Percentiles rank a stretch among this genome's conserved stretches.
phyloP scores from a whole-genome alignment of 1,140 invertebrate genomes.

The Drosophila sulfurigaster region DNA sequence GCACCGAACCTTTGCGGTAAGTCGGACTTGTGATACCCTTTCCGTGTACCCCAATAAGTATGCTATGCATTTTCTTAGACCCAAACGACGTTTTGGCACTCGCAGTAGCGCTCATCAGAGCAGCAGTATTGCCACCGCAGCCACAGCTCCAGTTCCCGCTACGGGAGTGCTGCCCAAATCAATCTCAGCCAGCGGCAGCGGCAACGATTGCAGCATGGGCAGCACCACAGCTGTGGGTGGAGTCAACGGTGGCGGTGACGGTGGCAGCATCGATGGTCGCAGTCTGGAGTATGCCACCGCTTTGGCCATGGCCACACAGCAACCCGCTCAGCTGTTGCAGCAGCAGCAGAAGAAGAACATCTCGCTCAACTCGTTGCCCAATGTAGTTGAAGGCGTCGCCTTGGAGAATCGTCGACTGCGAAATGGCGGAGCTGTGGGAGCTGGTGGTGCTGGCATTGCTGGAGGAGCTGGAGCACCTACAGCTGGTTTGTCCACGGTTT shows the following conservation, averaged over 20 bases:
- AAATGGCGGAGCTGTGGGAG: constrained; percentile 49
- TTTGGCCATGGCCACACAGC: constrained; percentile 57
- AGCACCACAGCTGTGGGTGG: constrained; percentile 32
- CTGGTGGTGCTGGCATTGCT: constrained; percentile 18
- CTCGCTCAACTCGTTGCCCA: constrained; percentile 77
- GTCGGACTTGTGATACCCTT: not conserved
- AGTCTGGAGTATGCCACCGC: constrained; percentile 62
- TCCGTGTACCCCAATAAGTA: not conserved
- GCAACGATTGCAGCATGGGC: constrained; percentile 56
- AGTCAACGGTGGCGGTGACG: constrained; percentile 59
- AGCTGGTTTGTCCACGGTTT: constrained; percentile 67
- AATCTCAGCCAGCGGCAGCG: constrained; percentile 70
- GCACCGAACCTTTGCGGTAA: constrained; percentile 90
- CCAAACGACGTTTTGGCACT: constrained; percentile 80
- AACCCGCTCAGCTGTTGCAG: constrained; percentile 68
- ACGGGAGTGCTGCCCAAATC: constrained; percentile 66
- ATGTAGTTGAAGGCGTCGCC: constrained; percentile 78
- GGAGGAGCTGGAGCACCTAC: constrained; percentile 25
- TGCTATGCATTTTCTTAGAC: constrained; percentile 40
- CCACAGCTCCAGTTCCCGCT: constrained; percentile 17
- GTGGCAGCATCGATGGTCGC: constrained; percentile 64
- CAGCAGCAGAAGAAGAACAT: constrained; percentile 81
- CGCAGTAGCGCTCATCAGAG: constrained; percentile 74
- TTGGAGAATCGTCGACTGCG: constrained; percentile 60
- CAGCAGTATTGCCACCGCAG: constrained; percentile 48